Percentiles rank a stretch among this genome's conserved stretches.
These are phyloP conservation scores for Teleiodes luculella DNA, from an alignment of 2,888 invertebrate genomes.

Conservation along the genomic window DNA sequence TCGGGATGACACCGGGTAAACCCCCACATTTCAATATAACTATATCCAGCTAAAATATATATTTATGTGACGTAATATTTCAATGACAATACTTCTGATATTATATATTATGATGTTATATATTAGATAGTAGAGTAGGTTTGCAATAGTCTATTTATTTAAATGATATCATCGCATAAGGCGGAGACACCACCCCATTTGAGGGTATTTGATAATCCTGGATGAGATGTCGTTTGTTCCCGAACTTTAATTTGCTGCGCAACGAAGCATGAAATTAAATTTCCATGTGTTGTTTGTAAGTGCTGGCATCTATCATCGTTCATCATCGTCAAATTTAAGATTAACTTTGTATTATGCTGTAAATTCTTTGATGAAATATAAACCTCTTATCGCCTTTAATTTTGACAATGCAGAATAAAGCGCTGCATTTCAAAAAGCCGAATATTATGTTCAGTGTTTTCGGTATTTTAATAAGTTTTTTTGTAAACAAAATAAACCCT, in stretches of 20 bases:
- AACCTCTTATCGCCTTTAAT: neutral
- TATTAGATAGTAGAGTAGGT: neutral
- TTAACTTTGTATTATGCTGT: neutral
- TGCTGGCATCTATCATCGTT: neutral
- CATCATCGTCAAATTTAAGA: neutral
- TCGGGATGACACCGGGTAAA: neutral
- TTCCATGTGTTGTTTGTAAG: constrained; percentile 1
- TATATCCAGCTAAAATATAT: neutral
- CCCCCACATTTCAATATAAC: neutral
- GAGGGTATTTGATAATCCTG: neutral
- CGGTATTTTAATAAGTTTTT: neutral
- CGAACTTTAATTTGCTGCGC: neutral
- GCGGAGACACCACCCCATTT: neutral
- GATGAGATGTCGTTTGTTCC: neutral
- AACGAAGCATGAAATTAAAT: neutral
- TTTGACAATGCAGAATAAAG: no score
- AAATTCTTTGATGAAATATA: neutral
- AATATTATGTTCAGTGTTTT: neutral
- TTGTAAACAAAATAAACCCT: constrained; percentile 9
- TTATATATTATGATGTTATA: no score
- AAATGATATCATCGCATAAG: neutral
- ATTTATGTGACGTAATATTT: neutral
- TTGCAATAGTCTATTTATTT: neutral
- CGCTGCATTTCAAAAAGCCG: neutral
- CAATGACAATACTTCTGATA: no score